These are phyloP conservation scores for Meloidogyne hapla DNA, from an alignment of 1,140 invertebrate species.

Conservation along the genomic window DNA sequence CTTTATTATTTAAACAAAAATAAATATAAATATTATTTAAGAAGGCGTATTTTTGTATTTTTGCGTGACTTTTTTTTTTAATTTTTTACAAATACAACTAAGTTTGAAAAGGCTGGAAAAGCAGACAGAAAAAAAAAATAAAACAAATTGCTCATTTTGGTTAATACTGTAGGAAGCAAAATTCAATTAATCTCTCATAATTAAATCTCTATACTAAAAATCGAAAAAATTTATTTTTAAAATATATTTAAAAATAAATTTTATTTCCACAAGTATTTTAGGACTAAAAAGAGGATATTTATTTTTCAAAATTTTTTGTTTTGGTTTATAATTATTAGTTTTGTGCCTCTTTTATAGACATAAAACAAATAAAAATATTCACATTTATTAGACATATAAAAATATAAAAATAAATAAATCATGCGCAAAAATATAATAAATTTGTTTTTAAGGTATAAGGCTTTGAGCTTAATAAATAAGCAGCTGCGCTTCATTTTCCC, in stretches of 20 bases:
- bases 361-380: too few relatives aligned
- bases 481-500: background rate
- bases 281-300: too few relatives aligned
- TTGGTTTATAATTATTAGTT: conserved; percentile 1
- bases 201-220: too few relatives aligned
- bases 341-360: background rate
- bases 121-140: too few relatives aligned
- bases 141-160: too few relatives aligned
- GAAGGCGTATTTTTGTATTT: too few relatives aligned
- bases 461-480: background rate
- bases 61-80: too few relatives aligned
- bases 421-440: background rate
- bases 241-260: background rate
- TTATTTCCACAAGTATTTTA: too few relatives aligned
- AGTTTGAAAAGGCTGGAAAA: too few relatives aligned
- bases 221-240: background rate
- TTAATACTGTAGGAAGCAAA: background rate
- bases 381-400: background rate
- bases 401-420: background rate
- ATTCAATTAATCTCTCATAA: background rate
- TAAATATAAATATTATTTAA: too few relatives aligned
- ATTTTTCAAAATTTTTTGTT: background rate
- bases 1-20: too few relatives aligned
- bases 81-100: too few relatives aligned
- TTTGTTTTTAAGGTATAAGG: background rate